Percentiles rank a stretch among this genome's conserved stretches.
Evolutionary conservation across 2,797 vertebrate species (phyloP).

Genomic region (Tangara arthus): DNA sequence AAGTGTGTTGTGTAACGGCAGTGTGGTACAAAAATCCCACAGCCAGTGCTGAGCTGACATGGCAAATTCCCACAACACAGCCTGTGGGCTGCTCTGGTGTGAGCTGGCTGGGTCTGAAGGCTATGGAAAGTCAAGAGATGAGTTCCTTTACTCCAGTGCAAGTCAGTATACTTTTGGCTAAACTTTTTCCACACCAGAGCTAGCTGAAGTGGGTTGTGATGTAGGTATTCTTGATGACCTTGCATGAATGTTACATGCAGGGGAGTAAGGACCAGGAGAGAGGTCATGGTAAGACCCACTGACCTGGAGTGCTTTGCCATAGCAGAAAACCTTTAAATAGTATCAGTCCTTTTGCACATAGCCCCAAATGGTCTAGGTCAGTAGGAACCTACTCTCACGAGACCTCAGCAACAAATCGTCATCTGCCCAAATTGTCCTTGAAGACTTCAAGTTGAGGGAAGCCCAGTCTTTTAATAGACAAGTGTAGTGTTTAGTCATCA

Average conservation of each 20-base stretch:
- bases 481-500: neutral
- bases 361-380: neutral
- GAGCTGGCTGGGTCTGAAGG: neutral
- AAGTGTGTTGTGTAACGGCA: neutral
- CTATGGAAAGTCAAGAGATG: neutral
- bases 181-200: neutral
- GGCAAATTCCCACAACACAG: neutral
- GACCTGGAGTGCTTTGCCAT: neutral
- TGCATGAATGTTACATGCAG: neutral
- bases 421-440: neutral
- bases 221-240: neutral
- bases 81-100: neutral
- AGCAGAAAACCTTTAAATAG: neutral
- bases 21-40: neutral
- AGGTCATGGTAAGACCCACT: neutral
- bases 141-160: neutral
- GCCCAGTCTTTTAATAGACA: neutral
- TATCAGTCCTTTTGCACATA: neutral
- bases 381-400: neutral
- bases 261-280: neutral
- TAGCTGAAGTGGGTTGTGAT: neutral
- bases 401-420: neutral
- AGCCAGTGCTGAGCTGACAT: neutral
- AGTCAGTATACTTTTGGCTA: fast-evolving
- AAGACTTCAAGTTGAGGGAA: neutral